These are phyloP conservation scores for Spilarctia lutea DNA, from an alignment of 2,888 invertebrate genomes.

Conservation along the genomic window DNA sequence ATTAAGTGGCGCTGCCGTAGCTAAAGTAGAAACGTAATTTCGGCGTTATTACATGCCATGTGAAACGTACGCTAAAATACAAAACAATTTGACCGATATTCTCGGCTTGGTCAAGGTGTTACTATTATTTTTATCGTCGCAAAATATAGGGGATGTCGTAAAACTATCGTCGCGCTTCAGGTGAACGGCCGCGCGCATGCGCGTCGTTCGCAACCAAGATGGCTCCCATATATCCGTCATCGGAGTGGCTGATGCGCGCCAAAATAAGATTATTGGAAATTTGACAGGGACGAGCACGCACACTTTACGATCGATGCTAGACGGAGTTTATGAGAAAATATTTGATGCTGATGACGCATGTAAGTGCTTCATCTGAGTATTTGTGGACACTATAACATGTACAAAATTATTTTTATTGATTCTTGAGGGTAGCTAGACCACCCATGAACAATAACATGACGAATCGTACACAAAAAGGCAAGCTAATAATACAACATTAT, in stretches of 20 bases:
- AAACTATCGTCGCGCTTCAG: slow-evolving; percentile 81
- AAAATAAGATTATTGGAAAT: slow-evolving; percentile 86
- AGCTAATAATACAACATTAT: not conserved
- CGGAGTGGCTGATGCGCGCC: slow-evolving; percentile 84
- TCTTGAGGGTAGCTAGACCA: slow-evolving; percentile 29
- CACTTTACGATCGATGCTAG: slow-evolving; percentile 78
- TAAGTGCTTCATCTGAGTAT: slow-evolving; percentile 73
- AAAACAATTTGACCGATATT: slow-evolving; percentile 60
- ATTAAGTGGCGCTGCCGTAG: not conserved
- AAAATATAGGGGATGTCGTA: slow-evolving; percentile 75
- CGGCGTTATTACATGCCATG: not conserved
- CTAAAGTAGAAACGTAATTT: not conserved
- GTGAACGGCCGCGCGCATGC: slow-evolving; percentile 80
- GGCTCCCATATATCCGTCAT: slow-evolving; percentile 83
- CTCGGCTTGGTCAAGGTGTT: slow-evolving; percentile 73
- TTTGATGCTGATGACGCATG: slow-evolving; percentile 76
- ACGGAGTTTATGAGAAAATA: slow-evolving; percentile 68
- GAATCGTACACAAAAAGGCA: not conserved
- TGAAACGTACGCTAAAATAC: slow-evolving; percentile 31
- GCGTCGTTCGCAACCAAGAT: slow-evolving; percentile 73
- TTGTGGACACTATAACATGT: slow-evolving; percentile 60
- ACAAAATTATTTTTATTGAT: slow-evolving; percentile 55
- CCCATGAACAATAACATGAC: not conserved
- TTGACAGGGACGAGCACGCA: slow-evolving; percentile 79
- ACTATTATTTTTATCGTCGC: slow-evolving; percentile 78